Evolutionary conservation across 2,888 invertebrate genomes (phyloP), one percentile per base, ranked within the genome.

Genomic region (Oscheius sp.): DNA sequence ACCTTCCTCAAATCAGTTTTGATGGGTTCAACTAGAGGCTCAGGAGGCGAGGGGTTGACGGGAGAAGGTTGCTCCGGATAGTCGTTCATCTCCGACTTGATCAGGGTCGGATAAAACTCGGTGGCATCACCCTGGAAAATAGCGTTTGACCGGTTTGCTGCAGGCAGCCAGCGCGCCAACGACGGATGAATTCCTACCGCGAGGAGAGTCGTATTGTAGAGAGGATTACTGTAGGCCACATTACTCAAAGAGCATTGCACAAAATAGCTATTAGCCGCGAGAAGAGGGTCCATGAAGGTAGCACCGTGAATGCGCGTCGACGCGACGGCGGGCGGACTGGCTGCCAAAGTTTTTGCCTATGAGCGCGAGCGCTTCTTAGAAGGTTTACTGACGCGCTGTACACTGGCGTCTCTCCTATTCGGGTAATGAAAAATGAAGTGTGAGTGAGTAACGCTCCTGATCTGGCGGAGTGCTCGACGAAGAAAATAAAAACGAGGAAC

Each of bases 321-420:
- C 27, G 64, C 10, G 12, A 48, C 48, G 48, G 31, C 33, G 48
- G 64, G 34, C 50, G 64, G 50, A 64, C 64, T 64, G 64, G 64
- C 64, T 64, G 61, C 25, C 61, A 61, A 27, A 48, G 34, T 45
- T 50, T 64, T 50, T 64, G 45, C 34, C 50, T 33, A 31, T 45
- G 17, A 39, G 58, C 12, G 48, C 48, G 33, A 17, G 10, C 48
- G 31, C 48, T 64, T 64, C 64, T 64, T 64, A 64, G 45, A 64
- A 45, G 50, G 64, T 64, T 64, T 64, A 64, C 64, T 48, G 64
- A 64, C 50, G 64, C 48, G 46, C 34, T 46, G 48, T 63, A 45
- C 46, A 46, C 48, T 20, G 27, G n/a, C 37, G 33, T 20, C 27
- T 53, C 34, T 33, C 55, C 25, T 17, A 23, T 37, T 55, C 55